phyloP scores from a whole-genome alignment of 2,113 vertebrate genomes.

The human region DNA sequence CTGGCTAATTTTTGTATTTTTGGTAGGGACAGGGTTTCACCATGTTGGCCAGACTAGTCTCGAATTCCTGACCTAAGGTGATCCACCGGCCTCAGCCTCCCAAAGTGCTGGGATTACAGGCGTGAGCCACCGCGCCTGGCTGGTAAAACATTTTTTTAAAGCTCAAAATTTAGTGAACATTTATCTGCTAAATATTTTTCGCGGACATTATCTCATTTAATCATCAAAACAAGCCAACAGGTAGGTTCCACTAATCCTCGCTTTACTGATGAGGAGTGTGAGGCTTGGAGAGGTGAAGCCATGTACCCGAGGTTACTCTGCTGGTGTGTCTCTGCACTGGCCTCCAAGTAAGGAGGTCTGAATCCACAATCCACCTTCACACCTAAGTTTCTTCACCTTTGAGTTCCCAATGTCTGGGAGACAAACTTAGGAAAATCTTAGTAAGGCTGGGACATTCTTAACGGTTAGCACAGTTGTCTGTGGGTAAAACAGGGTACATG shows the following conservation, averaged over 20 bases:
- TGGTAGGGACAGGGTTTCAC: too few species aligned
- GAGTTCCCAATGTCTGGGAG: not conserved
- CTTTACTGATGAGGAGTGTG: not conserved
- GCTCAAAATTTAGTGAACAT: not conserved
- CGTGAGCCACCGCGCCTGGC: too few species aligned
- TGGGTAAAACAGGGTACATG: not conserved
- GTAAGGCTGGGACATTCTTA: not conserved
- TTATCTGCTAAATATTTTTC: not conserved
- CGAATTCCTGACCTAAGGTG: too few species aligned
- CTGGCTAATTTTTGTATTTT: too few species aligned
- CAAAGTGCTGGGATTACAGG: too few species aligned
- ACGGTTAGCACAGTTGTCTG: not conserved
- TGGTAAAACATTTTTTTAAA: not conserved
- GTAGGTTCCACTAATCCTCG: not conserved
- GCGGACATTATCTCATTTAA: not conserved
- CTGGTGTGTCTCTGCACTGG: not conserved
- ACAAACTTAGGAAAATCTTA: not conserved
- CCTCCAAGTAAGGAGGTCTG: not conserved
- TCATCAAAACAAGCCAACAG: not conserved
- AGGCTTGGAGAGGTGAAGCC: not conserved
- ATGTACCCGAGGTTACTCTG: accelerated
- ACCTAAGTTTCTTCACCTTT: not conserved
- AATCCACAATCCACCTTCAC: not conserved
- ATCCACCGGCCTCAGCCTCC: too few species aligned
- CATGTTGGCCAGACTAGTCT: too few species aligned